phyloP scores from a whole-genome alignment of 2,888 invertebrate species.

The Serrognathus titanus region DNA sequence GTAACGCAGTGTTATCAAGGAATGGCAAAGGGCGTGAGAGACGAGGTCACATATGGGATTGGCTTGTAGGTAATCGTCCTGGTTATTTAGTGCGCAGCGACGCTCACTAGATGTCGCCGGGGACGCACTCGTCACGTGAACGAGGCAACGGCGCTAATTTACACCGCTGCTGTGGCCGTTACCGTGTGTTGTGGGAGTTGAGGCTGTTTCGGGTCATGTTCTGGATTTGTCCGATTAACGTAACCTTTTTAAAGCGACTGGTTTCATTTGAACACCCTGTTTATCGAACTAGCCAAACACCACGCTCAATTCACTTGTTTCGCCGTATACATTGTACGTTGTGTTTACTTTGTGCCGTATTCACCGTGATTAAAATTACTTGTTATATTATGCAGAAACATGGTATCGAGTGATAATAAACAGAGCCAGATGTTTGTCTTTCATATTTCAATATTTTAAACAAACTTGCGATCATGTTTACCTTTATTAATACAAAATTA shows the following conservation, averaged over 20 bases:
- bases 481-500: not conserved
- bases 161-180: slow-evolving; percentile 22
- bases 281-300: too few relatives aligned
- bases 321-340: not conserved
- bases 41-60: slow-evolving; percentile 24
- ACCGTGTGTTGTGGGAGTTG: too few relatives aligned
- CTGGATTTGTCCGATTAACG: too few relatives aligned
- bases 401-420: not conserved
- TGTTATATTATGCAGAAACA: not conserved
- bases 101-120: slow-evolving; percentile 36
- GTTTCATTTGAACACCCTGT: too few relatives aligned
- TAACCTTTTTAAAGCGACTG: too few relatives aligned
- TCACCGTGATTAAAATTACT: not conserved
- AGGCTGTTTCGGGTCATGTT: too few relatives aligned
- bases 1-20: slow-evolving; percentile 21
- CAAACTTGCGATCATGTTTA: not conserved
- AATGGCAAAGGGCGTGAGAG: slow-evolving; percentile 7
- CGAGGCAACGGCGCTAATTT: slow-evolving; percentile 37
- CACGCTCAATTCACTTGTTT: not conserved
- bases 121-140: slow-evolving; percentile 41
- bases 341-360: not conserved
- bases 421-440: not conserved
- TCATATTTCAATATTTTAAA: slow-evolving; percentile 1
- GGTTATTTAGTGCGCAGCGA: slow-evolving; percentile 39
- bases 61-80: slow-evolving; percentile 28